Conservation (phyloP, 2,888 invertebrate genomes). For the Tenthredo amoena region DNA sequence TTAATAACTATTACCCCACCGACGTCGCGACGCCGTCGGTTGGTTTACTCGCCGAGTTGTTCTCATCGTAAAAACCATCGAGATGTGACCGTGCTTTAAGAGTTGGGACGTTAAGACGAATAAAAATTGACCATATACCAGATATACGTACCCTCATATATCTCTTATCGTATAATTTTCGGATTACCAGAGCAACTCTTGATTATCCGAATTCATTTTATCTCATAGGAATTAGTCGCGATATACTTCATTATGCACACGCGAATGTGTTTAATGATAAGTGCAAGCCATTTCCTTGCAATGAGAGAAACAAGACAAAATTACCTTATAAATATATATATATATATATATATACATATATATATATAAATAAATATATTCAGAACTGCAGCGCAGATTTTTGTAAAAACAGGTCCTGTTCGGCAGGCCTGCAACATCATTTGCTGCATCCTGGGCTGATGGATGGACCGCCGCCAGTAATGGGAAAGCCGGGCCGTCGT, state of each 20-base stretch:
- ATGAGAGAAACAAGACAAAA: neutral
- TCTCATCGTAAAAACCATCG: slow-evolving; percentile 36
- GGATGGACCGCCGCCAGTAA: slow-evolving; percentile 68
- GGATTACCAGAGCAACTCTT: slow-evolving; percentile 10
- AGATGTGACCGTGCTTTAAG: slow-evolving; percentile 18
- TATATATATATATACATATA: too few relatives aligned
- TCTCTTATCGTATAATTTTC: slow-evolving; percentile 38
- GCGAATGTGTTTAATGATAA: neutral
- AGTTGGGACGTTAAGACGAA: neutral
- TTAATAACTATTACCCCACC: slow-evolving; percentile 63
- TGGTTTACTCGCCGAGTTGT: neutral
- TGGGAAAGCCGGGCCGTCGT: slow-evolving; percentile 70
- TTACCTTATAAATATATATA: neutral
- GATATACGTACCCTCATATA: neutral
- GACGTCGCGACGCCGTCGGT: slow-evolving; percentile 52
- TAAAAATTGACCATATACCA: slow-evolving; percentile 27
- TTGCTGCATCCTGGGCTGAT: slow-evolving; percentile 68
- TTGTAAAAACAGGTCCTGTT: slow-evolving; percentile 44
- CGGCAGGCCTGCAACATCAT: slow-evolving; percentile 61
- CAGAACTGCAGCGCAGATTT: slow-evolving; percentile 4
- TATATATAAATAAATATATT: neutral
- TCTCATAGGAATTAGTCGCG: neutral
- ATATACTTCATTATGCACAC: neutral
- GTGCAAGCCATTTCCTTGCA: neutral
- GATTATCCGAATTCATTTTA: neutral